Base-by-base conservation (phyloP, 2,888 invertebrate genomes). In the Agriotes lineatus region DNA sequence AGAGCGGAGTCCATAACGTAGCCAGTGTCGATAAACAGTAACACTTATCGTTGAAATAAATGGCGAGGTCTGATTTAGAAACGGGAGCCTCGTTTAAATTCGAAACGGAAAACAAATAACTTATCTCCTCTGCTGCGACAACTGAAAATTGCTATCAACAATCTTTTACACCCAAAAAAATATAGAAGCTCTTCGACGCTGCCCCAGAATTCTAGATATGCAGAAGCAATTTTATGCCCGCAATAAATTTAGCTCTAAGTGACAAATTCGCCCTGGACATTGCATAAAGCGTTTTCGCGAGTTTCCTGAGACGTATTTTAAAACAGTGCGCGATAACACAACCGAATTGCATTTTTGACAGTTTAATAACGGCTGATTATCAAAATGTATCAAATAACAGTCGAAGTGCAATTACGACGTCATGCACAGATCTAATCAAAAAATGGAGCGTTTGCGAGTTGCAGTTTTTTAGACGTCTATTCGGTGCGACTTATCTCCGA, bases 141-240 rank as follows among this genome's bases (percentile, higher is more conserved):
- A 22, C n/a, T 48, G 48, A 48, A 30, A 52, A 52, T 25, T 35
- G 18, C 33, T 18, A 18, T 35, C 30, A 33, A 52, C 52, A 52
- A 52, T 52, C 52, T 52, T n/a, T 52, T 19, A 18, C 35, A 52
- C 12, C 5, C 18, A 33, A 18, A 52, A 52, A 48, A 48, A 48
- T 20, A 50, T 52, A 25, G 33, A 48, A 48, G 52, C 52, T 52
- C 12, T 35, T 52, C 52, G 50, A 30, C 33, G 61, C 61, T 60
- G 50, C 42, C 42, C 37, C 22, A 52, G 50, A 61, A 61, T 61
- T 61, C 25, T 39, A 61, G 61, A 61, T 50, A 61, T 52, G 61
- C 61, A 52, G 39, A 61, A 61, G 52, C 52, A 50, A 60, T 60
- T 60, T 60, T 60, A 60, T 60, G 59, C 35, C 33, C 9, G 35